These are phyloP conservation scores for Rosalia funebris DNA, from an alignment of 2,888 invertebrate genomes.

Conservation along the genomic window DNA sequence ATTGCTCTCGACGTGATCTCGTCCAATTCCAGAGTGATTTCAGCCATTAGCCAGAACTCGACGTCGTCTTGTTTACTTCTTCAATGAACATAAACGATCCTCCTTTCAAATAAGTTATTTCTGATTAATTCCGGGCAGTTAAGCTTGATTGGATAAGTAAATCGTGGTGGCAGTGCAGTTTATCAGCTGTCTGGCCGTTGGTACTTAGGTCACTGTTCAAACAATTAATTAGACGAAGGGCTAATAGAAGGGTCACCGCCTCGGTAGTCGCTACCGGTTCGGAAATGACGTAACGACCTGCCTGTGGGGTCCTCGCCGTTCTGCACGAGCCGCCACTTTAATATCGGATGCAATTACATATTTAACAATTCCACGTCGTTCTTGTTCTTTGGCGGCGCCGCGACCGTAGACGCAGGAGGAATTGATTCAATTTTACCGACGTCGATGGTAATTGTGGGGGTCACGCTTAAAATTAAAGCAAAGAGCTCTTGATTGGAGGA, in stretches of 20 bases:
- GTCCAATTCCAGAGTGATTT: not conserved
- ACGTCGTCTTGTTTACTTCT: not conserved
- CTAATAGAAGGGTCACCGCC: conserved; percentile 50
- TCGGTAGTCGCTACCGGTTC: conserved; percentile 49
- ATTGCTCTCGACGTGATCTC: not conserved
- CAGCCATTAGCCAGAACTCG: not conserved
- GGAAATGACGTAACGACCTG: conserved; percentile 57
- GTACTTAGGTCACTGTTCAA: conserved; percentile 50
- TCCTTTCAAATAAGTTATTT: conserved; percentile 18
- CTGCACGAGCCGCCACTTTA: conserved; percentile 29
- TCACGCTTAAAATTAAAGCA: too few species aligned
- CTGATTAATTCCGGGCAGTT: conserved; percentile 17
- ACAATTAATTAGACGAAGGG: conserved; percentile 51
- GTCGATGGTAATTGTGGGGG: too few species aligned
- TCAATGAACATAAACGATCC: conserved; percentile 7
- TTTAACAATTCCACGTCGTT: conserved; percentile 8
- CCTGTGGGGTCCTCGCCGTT: conserved; percentile 55
- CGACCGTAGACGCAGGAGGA: conserved; percentile 9
- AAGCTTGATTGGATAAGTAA: conserved; percentile 35
- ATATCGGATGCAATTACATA: conserved; percentile 27
- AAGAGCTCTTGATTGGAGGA: too few species aligned
- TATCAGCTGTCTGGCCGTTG: conserved; percentile 40
- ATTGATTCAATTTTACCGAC: conserved; percentile 9
- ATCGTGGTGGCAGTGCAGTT: conserved; percentile 36
- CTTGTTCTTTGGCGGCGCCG: conserved; percentile 17